Base-by-base conservation (phyloP, 1,140 invertebrate species). In the Aphaenogaster ashmeadi region DNA sequence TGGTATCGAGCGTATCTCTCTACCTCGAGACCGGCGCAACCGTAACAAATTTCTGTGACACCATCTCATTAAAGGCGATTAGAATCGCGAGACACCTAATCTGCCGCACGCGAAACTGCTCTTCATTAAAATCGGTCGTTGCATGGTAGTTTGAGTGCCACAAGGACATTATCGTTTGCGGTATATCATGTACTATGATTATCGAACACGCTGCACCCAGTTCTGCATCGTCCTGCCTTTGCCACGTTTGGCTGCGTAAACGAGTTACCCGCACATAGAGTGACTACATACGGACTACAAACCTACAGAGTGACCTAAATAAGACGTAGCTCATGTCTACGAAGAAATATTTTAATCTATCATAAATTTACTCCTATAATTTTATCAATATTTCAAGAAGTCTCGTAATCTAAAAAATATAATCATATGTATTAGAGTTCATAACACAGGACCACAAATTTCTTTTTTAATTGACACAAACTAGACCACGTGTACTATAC, bases 41-140 rank as follows among this genome's bases (percentile, higher is more conserved):
- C 54, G 41, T 74, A 62, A 84, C 18, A 84, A 75, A 75, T 84
- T 75, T 50, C 80, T 38, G 33, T n/a, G 11, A 84, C 41, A 60
- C 18, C 41, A 56, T 15, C 41, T 36, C 69, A 84, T 84, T 84
- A 75, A 75, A 21, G 13, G 33, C n/a, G 56, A 84, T 84, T 84
- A 75, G 56, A 84, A 84, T 84, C 69, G 54, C 44, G n/a, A 75
- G 56, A 75, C 18, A 74, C 41, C 52, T 83, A 83, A 83, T 83
- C 67, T 83, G 41, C 52, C 52, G 41, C 80, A 83, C 41, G 80
- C 67, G 38, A 83, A 71, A 72, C 38, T 81, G 36, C 62, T 84
- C 54, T 84, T 74, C 80, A 84, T 84, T 84, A 84, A 74, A 74
- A 74, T 84, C 27, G 67, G 18, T 74, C 27, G 54, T 60, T 58